Evolutionary conservation across 1,140 invertebrate species (phyloP), one percentile per base, ranked within the genome.

Genomic region (Pachyrhynchus sulphureomaculatus): DNA sequence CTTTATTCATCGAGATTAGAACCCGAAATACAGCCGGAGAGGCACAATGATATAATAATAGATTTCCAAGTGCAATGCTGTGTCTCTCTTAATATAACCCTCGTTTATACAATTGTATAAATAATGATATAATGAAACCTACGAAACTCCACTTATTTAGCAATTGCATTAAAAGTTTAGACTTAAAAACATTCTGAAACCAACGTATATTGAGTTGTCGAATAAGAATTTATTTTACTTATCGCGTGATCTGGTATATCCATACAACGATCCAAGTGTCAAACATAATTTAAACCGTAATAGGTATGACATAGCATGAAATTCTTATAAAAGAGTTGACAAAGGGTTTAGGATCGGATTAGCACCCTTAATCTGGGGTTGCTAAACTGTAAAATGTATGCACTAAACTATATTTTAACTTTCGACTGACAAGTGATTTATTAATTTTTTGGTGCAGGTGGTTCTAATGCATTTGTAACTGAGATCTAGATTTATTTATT

Each of bases 291-390:
- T 44, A 44, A 44, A 44, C 41, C 21, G 9, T 44, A 44, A 44
- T 44, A 44, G 41, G 15, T 44, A 44, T 17, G 41, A 44, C 41
- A 44, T 21, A 9, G 41, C 41, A 44, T 44, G 41, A 44, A 44
- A 44, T 44, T 44, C 9, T 44, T 44, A 44, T 44, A 44, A 44
- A 44, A 44, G 15, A 9, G 41, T 44, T 44, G 21, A 37, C 15
- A 15, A 20, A 44, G 4, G 20, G 41, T 18, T 15, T 44, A 21
- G 10, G 41, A 44, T 20, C 41, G 17, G 41, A 44, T 44, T 44
- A 44, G 15, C 41, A 23, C 41, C 21, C 33, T 34, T 39, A 26
- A 26, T 8, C 24, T 3, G 24, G 24, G 8, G 24, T 26, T 26
- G 8, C 24, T 26, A 26, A 26, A 26, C 24, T 26, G 36, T 39